Base-by-base conservation (phyloP, 2,888 invertebrate genomes). In the Eumerus sabulonum region DNA sequence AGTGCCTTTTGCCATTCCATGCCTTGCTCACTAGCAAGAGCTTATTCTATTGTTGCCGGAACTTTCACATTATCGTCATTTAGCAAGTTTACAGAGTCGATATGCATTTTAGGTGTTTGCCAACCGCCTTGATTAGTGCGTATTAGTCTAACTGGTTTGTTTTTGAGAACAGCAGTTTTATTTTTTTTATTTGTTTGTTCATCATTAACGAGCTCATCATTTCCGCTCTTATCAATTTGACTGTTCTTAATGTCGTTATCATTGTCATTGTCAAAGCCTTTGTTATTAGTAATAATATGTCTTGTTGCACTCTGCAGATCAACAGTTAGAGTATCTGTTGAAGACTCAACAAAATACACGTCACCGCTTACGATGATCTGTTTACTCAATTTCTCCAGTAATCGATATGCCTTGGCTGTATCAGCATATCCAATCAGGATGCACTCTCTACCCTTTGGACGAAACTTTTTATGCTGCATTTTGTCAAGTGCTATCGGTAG, bases 381-480 rank as follows among this genome's bases (percentile, higher is more conserved):
- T 14, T 44, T 35, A 40, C 40, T 35, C 27, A 14, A 9, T 4
- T 16, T 0, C 14, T 53, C 42, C 1, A 50, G 48, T 11, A 63
- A 51, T 1, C 62, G 36, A 38, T 62, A 62, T 1, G 40, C 66
- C 16, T 68, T 68, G 1, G 74, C 19, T 42, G 64, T 48, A 18
- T 48, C 50, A 17, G 62, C 48, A 18, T 63, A 74, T 7, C 74
- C 76, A 4, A 76, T 51, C 40, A 76, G 45, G 9, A 5, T 17
- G 17, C 17, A 74, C 14, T 63, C 74, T 18, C 40, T 62, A 4
- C 67, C 51, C n/a, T 54, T 74, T 12, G 67, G 19, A n/a, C 40
- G 11, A 36, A 62, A 68, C 48, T 74, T 74, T 4, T n/a, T 16
- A 36, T 64, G 53, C n/a, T 68, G 62, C n/a, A 64, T 59, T 36